Base-by-base conservation (phyloP, 2,888 invertebrate species). In the Oeneis ivallda region DNA sequence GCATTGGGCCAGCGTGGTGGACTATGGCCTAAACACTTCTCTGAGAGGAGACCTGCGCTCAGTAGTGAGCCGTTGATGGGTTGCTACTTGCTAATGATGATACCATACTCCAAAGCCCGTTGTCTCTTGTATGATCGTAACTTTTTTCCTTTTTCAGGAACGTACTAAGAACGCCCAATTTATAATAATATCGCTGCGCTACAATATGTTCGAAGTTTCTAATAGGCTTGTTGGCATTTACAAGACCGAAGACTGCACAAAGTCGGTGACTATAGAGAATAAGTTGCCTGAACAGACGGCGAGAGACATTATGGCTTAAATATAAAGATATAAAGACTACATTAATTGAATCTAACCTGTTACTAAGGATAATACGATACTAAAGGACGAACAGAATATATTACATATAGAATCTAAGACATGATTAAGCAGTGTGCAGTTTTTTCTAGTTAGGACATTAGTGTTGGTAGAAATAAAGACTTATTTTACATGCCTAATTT, bases 101-200 rank as follows among this genome's bases (percentile, higher is more conserved):
- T n/a, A n/a, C n/a, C n/a, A n/a, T n/a, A n/a, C n/a, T n/a, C n/a
- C n/a, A n/a, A n/a, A n/a, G n/a, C n/a, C n/a, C n/a, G n/a, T n/a
- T n/a, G n/a, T n/a, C n/a, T n/a, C n/a, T n/a, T n/a, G n/a, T n/a
- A n/a, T n/a, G n/a, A n/a, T n/a, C n/a, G n/a, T n/a, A n/a, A 47
- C 45, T 47, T 32, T 13, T 52, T 13, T 34, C 6, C 34, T 37
- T 53, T 77, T 78, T 4, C 84, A 97, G 96, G 98, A 98, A 77
- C 93, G 98, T 41, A 98, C 99, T 0, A 97, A 96, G 84, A 98
- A 99, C 86, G 98, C 99, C 0, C 99, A 99, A 84, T 99, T 99
- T 80, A 97, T 99, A 70, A 98, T 99, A 72, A 99, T 99, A 70
- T 99, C 99, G 0, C 93, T 99, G 45, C 94, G 99, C 0, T 96